Evolutionary conservation across 2,797 vertebrate species (phyloP).

Genomic region (Crypturellus tataupa): DNA sequence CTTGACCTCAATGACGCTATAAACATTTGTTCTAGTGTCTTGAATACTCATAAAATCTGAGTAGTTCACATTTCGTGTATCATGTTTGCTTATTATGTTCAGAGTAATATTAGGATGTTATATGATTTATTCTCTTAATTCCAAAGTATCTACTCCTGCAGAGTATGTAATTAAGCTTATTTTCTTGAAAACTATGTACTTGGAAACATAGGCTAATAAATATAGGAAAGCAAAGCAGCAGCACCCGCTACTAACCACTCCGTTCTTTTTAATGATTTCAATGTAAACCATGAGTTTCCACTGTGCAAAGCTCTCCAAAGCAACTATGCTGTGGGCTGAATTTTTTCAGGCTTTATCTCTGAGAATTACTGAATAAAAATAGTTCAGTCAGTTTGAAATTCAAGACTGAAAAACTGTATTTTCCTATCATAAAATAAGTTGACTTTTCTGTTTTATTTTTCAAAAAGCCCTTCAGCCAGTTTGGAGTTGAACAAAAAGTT

Average conservation of each 20-base stretch:
- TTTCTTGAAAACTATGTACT: background rate
- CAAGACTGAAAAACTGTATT: background rate
- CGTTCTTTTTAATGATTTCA: background rate
- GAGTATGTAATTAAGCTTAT: background rate
- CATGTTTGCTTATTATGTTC: background rate
- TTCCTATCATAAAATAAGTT: background rate
- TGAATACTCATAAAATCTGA: slow-evolving; percentile 9
- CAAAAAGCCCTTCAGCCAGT: background rate
- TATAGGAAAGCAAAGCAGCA: background rate
- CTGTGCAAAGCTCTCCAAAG: background rate
- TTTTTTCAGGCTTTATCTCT: slow-evolving; percentile 28
- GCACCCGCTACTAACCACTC: background rate
- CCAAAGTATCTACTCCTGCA: background rate
- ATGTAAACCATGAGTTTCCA: background rate
- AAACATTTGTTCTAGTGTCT: slow-evolving; percentile 1
- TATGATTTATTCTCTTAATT: background rate
- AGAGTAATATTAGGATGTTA: background rate
- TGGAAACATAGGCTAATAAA: background rate
- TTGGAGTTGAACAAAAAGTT: background rate
- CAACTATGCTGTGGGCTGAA: background rate
- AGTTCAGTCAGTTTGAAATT: slow-evolving; percentile 1
- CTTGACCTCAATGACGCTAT: slow-evolving; percentile 10
- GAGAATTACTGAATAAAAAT: slow-evolving; percentile 20
- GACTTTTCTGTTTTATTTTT: background rate
- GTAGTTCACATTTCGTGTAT: background rate